phyloP scores from a whole-genome alignment of 2,113 vertebrate species.

The Daubentonia madagascariensis region DNA sequence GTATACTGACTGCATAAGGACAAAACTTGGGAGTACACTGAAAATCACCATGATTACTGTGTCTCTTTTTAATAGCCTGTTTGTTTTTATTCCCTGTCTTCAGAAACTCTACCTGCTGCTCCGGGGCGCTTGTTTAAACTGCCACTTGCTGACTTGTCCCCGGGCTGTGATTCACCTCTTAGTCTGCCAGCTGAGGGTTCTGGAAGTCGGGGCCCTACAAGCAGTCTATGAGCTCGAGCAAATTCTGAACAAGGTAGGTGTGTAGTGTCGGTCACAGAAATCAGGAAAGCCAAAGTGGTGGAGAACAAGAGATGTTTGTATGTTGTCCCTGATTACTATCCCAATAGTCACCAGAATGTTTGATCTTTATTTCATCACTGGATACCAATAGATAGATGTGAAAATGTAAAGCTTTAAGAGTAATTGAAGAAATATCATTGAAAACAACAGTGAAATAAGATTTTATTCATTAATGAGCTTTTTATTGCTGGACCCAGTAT shows the following conservation, averaged over 20 bases:
- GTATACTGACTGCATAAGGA: not conserved
- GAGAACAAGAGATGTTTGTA: not conserved
- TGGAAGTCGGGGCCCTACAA: slow-evolving; percentile 89
- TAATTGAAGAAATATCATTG: not conserved
- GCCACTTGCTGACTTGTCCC: slow-evolving; percentile 90
- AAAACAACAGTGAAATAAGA: not conserved
- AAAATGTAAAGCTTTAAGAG: not conserved
- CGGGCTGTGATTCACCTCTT: slow-evolving; percentile 90
- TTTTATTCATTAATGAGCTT: not conserved
- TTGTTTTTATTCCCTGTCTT: not conserved
- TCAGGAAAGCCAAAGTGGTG: not conserved
- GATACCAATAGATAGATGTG: not conserved
- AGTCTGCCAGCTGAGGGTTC: slow-evolving; percentile 89
- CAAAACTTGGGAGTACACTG: not conserved
- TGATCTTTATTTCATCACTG: not conserved
- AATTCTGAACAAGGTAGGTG: slow-evolving; percentile 87
- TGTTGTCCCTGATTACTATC: not conserved
- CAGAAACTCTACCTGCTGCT: slow-evolving; percentile 91
- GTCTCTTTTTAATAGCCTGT: not conserved
- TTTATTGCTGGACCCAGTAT: not conserved
- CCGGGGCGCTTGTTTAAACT: slow-evolving; percentile 92
- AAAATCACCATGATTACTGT: not conserved
- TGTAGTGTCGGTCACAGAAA: not conserved
- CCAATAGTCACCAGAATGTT: not conserved
- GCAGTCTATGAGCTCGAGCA: slow-evolving; percentile 89